phyloP scores from a whole-genome alignment of 2,113 vertebrate species.

The Ailurus styani region DNA sequence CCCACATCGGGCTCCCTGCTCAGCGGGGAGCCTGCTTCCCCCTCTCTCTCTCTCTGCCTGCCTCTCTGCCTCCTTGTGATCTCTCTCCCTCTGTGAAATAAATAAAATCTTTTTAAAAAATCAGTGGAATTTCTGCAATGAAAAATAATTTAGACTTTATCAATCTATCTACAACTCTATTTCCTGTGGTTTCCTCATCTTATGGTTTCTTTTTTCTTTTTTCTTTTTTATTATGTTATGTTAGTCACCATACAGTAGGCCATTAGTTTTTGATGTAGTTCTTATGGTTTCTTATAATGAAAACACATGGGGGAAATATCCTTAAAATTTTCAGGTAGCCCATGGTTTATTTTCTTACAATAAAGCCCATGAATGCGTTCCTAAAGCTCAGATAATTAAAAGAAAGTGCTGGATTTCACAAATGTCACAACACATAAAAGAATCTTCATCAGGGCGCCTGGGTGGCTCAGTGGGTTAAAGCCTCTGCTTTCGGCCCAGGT shows the following conservation, averaged over 20 bases:
- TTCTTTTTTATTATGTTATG: too few relatives aligned
- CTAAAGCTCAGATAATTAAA: not conserved
- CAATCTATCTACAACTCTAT: not conserved
- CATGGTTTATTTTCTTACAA: too few relatives aligned
- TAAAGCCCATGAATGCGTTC: too few relatives aligned
- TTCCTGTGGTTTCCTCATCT: not conserved
- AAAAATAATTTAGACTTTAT: not conserved
- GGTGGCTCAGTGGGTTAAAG: too few relatives aligned
- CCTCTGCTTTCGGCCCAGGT: too few relatives aligned
- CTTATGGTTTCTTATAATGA: not conserved
- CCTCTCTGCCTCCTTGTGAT: too few relatives aligned
- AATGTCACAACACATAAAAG: not conserved
- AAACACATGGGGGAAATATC: not conserved
- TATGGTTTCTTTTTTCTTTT: not conserved
- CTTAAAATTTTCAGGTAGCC: not conserved
- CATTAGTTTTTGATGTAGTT: not conserved
- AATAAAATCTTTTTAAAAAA: too few relatives aligned
- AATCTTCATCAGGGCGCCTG: not conserved
- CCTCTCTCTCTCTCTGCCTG: too few relatives aligned
- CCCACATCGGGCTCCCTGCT: too few relatives aligned
- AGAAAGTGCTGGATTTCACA: not conserved
- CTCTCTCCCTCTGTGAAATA: too few relatives aligned
- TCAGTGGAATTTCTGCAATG: not conserved
- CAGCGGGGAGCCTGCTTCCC: too few relatives aligned
- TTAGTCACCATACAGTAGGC: too few relatives aligned